Conservation (phyloP, 2,113 vertebrate species). For the Halichoerus grypus region DNA sequence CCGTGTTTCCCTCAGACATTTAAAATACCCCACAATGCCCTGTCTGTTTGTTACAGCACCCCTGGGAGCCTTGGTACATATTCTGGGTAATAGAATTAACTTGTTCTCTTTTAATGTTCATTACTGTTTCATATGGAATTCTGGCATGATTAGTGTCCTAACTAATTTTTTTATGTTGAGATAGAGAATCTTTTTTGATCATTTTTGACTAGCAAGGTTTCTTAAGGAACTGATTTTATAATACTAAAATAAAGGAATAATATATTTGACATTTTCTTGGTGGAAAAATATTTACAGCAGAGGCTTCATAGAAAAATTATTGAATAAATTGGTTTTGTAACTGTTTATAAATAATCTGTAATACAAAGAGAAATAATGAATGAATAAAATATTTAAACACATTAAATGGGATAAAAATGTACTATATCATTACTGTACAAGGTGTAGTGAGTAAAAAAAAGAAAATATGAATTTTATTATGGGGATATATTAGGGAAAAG, state of each 20-base stretch:
- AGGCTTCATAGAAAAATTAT: not conserved
- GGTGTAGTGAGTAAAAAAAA: not conserved
- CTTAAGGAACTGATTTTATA: slow-evolving; percentile 2
- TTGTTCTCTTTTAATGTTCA: slow-evolving; percentile 40
- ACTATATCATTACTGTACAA: not conserved
- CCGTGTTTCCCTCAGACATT: not conserved
- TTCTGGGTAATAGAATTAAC: not conserved
- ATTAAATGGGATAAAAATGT: slow-evolving; percentile 30
- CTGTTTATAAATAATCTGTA: slow-evolving; percentile 22
- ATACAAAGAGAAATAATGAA: slow-evolving; percentile 27
- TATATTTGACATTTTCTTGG: slow-evolving; percentile 5
- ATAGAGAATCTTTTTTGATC: slow-evolving; percentile 17
- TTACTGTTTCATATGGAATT: not conserved
- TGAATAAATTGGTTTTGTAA: slow-evolving; percentile 16
- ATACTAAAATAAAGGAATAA: slow-evolving; percentile 22
- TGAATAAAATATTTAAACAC: slow-evolving; percentile 11
- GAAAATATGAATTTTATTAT: slow-evolving; percentile 18
- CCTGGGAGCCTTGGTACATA: not conserved
- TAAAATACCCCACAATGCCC: not conserved
- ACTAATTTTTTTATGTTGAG: slow-evolving; percentile 26
- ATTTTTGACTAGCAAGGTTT: slow-evolving; percentile 28
- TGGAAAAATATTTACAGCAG: not conserved
- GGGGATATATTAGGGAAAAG: not conserved
- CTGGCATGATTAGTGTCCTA: not conserved
- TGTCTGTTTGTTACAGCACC: not conserved